These are phyloP conservation scores for Brachypodius melanocephalos DNA, from an alignment of 2,113 vertebrate genomes.

Conservation along the genomic window DNA sequence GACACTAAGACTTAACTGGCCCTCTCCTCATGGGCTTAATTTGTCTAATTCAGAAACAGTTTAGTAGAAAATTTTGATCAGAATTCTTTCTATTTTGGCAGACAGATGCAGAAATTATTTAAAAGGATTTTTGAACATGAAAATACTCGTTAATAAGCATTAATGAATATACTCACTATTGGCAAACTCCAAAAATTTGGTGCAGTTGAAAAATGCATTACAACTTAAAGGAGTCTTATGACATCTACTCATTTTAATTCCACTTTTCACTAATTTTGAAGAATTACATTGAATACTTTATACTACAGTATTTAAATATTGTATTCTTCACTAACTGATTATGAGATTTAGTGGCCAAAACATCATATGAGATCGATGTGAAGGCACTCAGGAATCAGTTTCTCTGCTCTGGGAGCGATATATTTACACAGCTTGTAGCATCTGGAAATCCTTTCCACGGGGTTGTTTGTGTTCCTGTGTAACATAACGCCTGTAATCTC, in stretches of 20 bases:
- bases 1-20: neutral
- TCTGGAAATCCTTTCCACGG: neutral
- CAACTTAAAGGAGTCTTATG: neutral
- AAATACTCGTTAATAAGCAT: neutral
- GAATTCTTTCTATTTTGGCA: neutral
- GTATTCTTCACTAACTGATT: neutral
- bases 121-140: conserved; percentile 5
- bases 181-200: neutral
- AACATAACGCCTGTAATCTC: neutral
- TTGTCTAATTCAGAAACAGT: neutral
- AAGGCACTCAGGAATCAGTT: neutral
- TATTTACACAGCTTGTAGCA: neutral
- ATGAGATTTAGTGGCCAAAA: neutral
- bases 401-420: neutral
- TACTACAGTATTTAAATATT: neutral
- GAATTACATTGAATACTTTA: rapidly evolving
- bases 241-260: neutral
- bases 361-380: neutral
- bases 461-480: neutral
- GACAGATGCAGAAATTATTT: neutral
- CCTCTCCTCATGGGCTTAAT: neutral
- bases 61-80: neutral
- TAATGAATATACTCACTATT: neutral
- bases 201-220: neutral
- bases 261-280: neutral